phyloP scores from a whole-genome alignment of 2,113 vertebrate species.

The Etheostoma spectabile region DNA sequence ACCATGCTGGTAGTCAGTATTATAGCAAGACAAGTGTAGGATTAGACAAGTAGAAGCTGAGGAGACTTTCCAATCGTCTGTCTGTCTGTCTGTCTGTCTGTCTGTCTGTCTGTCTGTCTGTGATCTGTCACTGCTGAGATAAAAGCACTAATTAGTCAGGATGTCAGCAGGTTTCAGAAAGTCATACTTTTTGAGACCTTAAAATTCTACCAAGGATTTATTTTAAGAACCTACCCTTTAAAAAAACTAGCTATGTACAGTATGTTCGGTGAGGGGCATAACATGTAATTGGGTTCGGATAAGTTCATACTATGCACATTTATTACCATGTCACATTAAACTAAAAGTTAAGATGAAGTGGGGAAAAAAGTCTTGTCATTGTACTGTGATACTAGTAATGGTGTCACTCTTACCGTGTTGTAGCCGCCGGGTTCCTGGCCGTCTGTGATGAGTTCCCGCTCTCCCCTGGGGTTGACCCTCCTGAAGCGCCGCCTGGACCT shows the following conservation, averaged over 20 bases:
- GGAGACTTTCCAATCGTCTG: not conserved
- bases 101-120: too few species aligned
- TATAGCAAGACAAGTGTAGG: not conserved
- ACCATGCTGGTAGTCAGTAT: not conserved
- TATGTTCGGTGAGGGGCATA: not conserved
- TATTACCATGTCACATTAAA: not conserved
- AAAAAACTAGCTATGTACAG: not conserved
- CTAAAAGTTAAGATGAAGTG: not conserved
- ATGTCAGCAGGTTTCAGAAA: not conserved
- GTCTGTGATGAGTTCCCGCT: constrained; percentile 93
- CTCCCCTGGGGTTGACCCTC: constrained; percentile 90
- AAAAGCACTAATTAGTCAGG: not conserved
- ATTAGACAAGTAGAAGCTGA: not conserved
- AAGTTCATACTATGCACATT: not conserved
- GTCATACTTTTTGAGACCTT: not conserved
- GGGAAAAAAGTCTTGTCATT: not conserved
- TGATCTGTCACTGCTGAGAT: not conserved
- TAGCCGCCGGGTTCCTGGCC: constrained; percentile 85
- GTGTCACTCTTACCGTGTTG: constrained; percentile 81
- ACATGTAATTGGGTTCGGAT: not conserved
- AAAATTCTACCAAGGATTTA: not conserved
- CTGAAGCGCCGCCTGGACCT: constrained; percentile 90
- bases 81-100: too few species aligned
- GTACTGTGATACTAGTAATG: not conserved
- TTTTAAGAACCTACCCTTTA: not conserved